phyloP scores from a whole-genome alignment of 2,888 invertebrate genomes.

The Baccha elongata region DNA sequence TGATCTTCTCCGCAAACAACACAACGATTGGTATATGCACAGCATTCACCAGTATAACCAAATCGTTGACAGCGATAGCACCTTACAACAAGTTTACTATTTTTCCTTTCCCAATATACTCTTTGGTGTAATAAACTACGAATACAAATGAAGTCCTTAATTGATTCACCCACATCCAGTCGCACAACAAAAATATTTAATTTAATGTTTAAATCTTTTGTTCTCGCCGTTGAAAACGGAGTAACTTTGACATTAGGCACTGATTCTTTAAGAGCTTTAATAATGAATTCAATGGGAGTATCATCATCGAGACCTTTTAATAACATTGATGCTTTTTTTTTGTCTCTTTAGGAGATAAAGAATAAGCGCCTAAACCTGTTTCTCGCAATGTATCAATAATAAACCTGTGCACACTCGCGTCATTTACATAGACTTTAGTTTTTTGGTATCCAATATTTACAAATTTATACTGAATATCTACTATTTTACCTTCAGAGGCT shows the following conservation, averaged over 20 bases:
- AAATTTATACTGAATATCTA: slow-evolving; percentile 15
- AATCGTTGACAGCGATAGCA: no score
- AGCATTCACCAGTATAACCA: neutral
- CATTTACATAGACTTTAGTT: slow-evolving; percentile 5
- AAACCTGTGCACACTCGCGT: slow-evolving; percentile 7
- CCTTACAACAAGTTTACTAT: slow-evolving; percentile 7
- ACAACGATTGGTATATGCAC: neutral
- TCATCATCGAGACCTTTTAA: slow-evolving; percentile 10
- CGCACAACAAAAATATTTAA: slow-evolving; percentile 1
- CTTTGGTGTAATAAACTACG: slow-evolving; percentile 4
- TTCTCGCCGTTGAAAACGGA: neutral
- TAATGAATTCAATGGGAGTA: neutral
- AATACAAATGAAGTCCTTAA: neutral
- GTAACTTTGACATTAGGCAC: neutral
- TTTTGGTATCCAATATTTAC: slow-evolving; percentile 13
- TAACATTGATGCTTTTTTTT: slow-evolving; percentile 1
- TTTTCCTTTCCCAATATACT: slow-evolving; percentile 1
- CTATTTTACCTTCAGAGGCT: slow-evolving; percentile 6
- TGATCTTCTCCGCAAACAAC: neutral
- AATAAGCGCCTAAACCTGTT: neutral
- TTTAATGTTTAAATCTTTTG: neutral
- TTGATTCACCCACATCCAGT: neutral
- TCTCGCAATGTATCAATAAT: neutral
- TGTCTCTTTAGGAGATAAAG: slow-evolving; percentile 9
- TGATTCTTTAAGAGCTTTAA: neutral